Conservation (phyloP, 1,140 invertebrate genomes). For the Diuraphis noxia region DNA sequence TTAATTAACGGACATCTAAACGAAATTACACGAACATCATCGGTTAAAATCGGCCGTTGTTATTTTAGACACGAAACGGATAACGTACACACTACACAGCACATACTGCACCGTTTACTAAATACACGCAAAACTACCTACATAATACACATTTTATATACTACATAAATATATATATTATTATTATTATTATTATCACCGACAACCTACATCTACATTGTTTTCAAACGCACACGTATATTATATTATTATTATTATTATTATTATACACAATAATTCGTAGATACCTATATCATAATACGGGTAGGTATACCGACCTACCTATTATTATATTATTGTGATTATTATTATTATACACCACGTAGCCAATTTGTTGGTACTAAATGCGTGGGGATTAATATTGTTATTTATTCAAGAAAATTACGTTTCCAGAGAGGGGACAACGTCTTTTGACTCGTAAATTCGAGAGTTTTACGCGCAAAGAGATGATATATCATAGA, state of each 20-base stretch:
- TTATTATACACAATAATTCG: too few species aligned
- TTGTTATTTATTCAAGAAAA: slow-evolving; percentile 12
- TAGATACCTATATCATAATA: too few species aligned
- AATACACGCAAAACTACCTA: neutral
- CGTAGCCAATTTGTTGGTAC: neutral
- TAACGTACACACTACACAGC: neutral
- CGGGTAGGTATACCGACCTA: neutral
- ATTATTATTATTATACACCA: neutral
- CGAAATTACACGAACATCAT: neutral
- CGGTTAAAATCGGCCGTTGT: neutral
- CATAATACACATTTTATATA: neutral
- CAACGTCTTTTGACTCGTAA: neutral
- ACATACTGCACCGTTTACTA: neutral
- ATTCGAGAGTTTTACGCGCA: neutral
- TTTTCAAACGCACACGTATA: neutral
- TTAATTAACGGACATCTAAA: neutral
- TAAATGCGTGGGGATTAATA: neutral
- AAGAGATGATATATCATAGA: neutral
- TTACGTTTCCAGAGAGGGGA: neutral
- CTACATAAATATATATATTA: neutral
- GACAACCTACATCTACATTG: neutral
- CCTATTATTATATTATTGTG: neutral
- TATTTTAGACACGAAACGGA: slow-evolving; percentile 11
- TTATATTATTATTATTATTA: too few species aligned
- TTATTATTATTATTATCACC: neutral